Evolutionary conservation across 64 coral and sea anemone genomes (phyloP), one percentile per base, ranked within the genome.

Genomic region (Catalaphyllia jardinei): DNA sequence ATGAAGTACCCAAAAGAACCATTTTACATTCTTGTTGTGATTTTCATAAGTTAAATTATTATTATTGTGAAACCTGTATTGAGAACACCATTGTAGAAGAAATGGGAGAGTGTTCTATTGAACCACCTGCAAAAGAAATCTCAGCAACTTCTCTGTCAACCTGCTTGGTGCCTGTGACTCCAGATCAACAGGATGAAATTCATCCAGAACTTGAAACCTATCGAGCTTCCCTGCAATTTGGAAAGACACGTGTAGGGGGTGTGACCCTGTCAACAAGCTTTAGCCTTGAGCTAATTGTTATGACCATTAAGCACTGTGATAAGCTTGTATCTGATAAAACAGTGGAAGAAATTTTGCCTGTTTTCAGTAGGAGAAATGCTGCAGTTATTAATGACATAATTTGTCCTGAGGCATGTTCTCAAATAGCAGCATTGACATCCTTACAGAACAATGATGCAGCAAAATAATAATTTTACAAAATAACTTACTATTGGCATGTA

Each of bases 151-250:
- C 4, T 10, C 10, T 10, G 4, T 52, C 50, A 4, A 52, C 50
- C 10, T 4, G 10, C n/a, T n/a, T n/a, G 10, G 10, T 52, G 50
- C 10, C 4, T 62, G 79, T 60, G 62, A 65, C 79, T 30, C 54
- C 22, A 31, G 28, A 62, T 7, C 74, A 76, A 76, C 2, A 76
- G 15, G 33, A 52, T 7, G 31, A 3, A 1, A 76, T 51, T 49
- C 31, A 38, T 18, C 1, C 74, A 19, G 74, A 76, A 52, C 74
- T 76, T 52, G 74, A 46, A 76, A 38, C 14, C 1, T 50, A 49
- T 49, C 38, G 74, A 7, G 74, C 38, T 76, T 76, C 74, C 3
- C 5, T 76, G 33, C 74, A 76, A 50, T 76, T 76, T 76, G 74
- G 74, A 76, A 76, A 76, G 38, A 22, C 74, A 49, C 50, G 74